phyloP scores from a whole-genome alignment of 2,888 invertebrate species.

The Cremastobaeus sp. region DNA sequence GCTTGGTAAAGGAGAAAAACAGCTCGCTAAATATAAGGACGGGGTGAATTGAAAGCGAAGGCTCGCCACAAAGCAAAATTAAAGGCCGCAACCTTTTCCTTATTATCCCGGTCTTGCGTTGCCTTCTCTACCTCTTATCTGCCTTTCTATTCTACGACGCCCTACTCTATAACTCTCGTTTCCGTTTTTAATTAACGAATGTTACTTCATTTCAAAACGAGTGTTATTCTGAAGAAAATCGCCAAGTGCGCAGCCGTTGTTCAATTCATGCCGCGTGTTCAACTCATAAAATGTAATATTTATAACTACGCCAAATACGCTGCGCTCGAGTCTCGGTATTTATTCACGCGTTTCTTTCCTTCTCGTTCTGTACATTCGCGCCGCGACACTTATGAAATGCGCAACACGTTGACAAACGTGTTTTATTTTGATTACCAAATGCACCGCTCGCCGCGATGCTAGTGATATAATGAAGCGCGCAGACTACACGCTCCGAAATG shows the following conservation, averaged over 20 bases:
- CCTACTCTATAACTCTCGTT: conserved; percentile 21
- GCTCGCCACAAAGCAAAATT: conserved; percentile 40
- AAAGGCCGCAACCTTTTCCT: conserved; percentile 40
- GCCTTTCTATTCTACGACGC: neutral
- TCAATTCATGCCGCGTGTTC: conserved; percentile 35
- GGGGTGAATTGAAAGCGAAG: conserved; percentile 33
- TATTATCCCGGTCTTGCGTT: conserved; percentile 22
- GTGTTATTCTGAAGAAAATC: conserved; percentile 40
- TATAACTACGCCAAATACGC: conserved; percentile 40
- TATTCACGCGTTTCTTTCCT: conserved; percentile 54
- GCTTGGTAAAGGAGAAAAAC: conserved; percentile 29
- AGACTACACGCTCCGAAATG: conserved; percentile 40
- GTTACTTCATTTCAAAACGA: conserved; percentile 36
- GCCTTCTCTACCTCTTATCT: conserved; percentile 6
- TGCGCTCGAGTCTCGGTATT: conserved; percentile 31
- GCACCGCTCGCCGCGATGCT: conserved; percentile 27
- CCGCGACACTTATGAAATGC: conserved; percentile 42
- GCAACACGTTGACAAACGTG: conserved; percentile 59
- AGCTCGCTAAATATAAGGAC: conserved; percentile 26
- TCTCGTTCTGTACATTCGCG: conserved; percentile 40
- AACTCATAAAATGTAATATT: conserved; percentile 51
- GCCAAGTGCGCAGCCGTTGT: conserved; percentile 30
- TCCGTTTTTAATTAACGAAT: conserved; percentile 55
- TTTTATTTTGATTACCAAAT: conserved; percentile 60
- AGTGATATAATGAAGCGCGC: conserved; percentile 57